phyloP scores from a whole-genome alignment of 2,797 vertebrate genomes.

The Tauraco hartlaubi region DNA sequence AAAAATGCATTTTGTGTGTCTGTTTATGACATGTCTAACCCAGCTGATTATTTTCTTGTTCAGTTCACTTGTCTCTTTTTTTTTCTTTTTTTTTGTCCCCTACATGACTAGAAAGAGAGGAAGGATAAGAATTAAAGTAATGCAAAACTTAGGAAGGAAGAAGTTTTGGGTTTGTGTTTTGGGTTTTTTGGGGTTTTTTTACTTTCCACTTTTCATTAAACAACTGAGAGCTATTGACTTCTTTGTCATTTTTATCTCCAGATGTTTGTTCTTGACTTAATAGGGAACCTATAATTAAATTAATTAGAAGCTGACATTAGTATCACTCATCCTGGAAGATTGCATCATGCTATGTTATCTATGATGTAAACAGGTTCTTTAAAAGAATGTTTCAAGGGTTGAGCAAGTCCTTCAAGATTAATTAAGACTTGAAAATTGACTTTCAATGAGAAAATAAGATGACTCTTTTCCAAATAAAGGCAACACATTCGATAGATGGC shows the following conservation, averaged over 20 bases:
- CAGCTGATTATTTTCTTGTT: not conserved
- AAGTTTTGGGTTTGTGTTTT: not conserved
- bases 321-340: not conserved
- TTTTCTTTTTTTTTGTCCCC: not conserved
- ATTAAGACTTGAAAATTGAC: not conserved
- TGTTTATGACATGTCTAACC: not conserved
- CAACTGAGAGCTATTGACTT: not conserved
- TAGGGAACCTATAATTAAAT: not conserved
- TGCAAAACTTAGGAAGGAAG: not conserved
- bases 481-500: not conserved
- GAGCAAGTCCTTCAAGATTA: not conserved
- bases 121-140: not conserved
- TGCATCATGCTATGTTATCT: not conserved
- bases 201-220: not conserved
- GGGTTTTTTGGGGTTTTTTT: not conserved
- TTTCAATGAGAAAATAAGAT: not conserved
- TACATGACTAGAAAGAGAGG: not conserved
- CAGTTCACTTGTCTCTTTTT: not conserved
- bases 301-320: not conserved
- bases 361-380: constrained; percentile 11
- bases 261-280: constrained; percentile 26
- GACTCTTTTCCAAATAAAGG: not conserved
- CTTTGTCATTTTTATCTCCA: not conserved
- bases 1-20: not conserved
- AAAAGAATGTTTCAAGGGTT: not conserved